Base-by-base conservation (phyloP, 1,140 invertebrate species). In the Diachasmimorpha longicaudata region DNA sequence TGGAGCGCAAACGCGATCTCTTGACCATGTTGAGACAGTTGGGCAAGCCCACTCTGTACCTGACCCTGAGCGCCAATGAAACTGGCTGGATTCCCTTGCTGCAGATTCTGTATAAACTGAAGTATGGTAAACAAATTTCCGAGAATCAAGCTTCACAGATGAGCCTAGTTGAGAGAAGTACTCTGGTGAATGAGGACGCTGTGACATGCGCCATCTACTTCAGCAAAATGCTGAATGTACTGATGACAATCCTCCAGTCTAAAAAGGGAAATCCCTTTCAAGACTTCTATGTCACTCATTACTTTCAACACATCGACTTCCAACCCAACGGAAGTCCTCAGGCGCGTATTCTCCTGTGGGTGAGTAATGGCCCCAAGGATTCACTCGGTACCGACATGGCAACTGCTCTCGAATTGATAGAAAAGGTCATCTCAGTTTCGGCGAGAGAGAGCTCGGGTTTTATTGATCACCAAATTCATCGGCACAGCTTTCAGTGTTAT, bases 201-300 rank as follows among this genome's bases (percentile, higher is more conserved):
- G 85, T 89, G 31, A 89, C 85, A 10, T 89, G 88, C 78, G 84
- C 81, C 58, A 85, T 86, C 14, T 84, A 88, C 74, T 88, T 87
- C 46, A 84, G 87, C 75, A 87, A 85, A 81, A 78, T 83, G 42
- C 79, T 87, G 4, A 81, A 55, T 81, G 79, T 79, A 76, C 3
- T 82, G 4, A 44, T 81, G 78, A 72, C 37, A 1, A 77, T 81
- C 25, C 74, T 82, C 21, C 72, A 77, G 70, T 79, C 72, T n/a
- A 76, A 78, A 70, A 78, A 74, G 78, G 48, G 42, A n/a, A 79
- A 77, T 78, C 79, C 80, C 3, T 85, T 85, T 52, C 69, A 71
- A 25, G 63, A 82, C 72, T 80, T 83, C 75, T 37, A 42, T 16
- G 77, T 85, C 70, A 14, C 75, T 6, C n/a, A 86, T 78, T 86